Conservation (phyloP, 2,888 invertebrate species). For the Lasius fuliginosus region DNA sequence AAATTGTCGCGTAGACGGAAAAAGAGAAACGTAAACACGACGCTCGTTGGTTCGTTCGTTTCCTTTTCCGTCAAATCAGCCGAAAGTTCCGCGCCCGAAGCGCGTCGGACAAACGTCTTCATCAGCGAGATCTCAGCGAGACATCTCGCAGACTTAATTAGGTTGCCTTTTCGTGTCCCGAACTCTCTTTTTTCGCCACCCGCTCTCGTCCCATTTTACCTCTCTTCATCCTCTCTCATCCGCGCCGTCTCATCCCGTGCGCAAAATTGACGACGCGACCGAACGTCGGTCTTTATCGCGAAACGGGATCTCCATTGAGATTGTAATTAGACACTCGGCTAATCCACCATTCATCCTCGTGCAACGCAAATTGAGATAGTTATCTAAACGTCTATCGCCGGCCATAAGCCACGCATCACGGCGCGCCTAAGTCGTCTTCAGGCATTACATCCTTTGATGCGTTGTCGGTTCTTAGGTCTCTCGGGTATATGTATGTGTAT, state of each 20-base stretch:
- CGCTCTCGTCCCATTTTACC: constrained; percentile 40
- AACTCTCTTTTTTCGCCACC: constrained; percentile 47
- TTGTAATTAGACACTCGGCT: constrained; percentile 72
- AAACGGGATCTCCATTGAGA: constrained; percentile 71
- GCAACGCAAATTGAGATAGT: constrained; percentile 70
- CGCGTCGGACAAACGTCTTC: constrained; percentile 74
- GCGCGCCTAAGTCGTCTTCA: neutral
- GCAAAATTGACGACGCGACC: constrained; percentile 29
- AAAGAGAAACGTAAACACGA: constrained; percentile 43
- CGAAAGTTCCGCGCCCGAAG: constrained; percentile 65
- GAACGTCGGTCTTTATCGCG: constrained; percentile 57
- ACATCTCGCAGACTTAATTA: constrained; percentile 75
- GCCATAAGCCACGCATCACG: neutral
- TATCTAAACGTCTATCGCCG: constrained; percentile 74
- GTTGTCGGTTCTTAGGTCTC: neutral
- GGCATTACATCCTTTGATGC: neutral
- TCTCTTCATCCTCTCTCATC: neutral
- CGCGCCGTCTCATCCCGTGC: constrained; percentile 25
- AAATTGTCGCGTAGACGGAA: constrained; percentile 61
- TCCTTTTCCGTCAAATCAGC: constrained; percentile 51
- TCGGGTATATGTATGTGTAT: neutral
- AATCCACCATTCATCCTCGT: constrained; percentile 71
- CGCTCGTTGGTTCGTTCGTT: constrained; percentile 25
- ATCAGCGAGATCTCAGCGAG: constrained; percentile 75
- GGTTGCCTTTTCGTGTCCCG: constrained; percentile 59